Evolutionary conservation across 2,113 vertebrate genomes (phyloP), one percentile per base, ranked within the genome.

Genomic region (Anthoscopus minutus): DNA sequence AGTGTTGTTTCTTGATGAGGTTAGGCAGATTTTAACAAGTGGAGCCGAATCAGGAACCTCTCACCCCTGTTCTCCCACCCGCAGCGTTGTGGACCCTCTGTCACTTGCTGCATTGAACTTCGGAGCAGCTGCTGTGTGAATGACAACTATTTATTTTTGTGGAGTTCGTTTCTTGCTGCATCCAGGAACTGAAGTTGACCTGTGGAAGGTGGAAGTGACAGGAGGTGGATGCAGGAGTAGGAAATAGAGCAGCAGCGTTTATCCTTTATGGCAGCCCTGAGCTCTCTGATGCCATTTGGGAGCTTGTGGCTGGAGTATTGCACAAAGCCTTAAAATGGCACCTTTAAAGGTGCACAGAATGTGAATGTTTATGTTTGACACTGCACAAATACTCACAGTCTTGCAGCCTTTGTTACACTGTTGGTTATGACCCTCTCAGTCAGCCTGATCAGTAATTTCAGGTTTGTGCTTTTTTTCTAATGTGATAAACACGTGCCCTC

Each of bases 341-440:
- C 30, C 9, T 60, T 38, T 17, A 1, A n/a, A n/a, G 11, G 6
- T 31, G 57, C 13, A 4, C 7, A 4, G 60, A 1, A 13, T 15
- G 42, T 3, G 51, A 12, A 0, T 12, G 42, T 54, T 73, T 12
- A 2, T 20, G 25, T 25, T 66, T 18, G 11, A 25, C 19, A 1
- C 13, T 38, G 4, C 70, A 8, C 27, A 44, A 11, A 10, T 13
- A 4, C 17, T 35, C 21, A 1, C 0, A 22, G 21, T 12, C 33
- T 27, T 30, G 19, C 19, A 19, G 40, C 35, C 44, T 57, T 71
- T 11, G 28, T 27, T 7, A 6, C 0, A 0, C 11, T 22, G 1
- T 4, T 10, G 37, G 7, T 71, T 54, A 14, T 14, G 62, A 67
- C 37, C 48, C 27, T 31, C 3, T 2, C 22, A 18, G 54, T 73